Evolutionary conservation across 2,888 invertebrate genomes (phyloP).

Genomic region (Mactromeris polynyma): DNA sequence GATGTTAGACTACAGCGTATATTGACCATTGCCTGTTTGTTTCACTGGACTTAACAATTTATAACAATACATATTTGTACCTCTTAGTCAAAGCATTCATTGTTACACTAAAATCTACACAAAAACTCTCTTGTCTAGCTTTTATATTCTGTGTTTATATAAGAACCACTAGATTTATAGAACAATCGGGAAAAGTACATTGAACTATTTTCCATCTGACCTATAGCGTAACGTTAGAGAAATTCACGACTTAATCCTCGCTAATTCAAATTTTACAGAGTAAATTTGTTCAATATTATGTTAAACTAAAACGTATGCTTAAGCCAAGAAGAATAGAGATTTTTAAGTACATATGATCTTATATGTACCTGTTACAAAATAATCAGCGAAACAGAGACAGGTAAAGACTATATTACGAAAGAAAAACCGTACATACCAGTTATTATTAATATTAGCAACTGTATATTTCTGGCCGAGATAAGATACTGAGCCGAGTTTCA

Average conservation of each 20-base stretch:
- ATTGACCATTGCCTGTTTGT: not conserved
- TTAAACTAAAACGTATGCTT: not conserved
- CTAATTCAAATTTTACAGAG: not conserved
- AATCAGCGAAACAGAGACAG: too few relatives aligned
- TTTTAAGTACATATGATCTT: not conserved
- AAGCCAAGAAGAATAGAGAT: not conserved
- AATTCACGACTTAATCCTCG: not conserved
- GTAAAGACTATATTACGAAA: too few relatives aligned
- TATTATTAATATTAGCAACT: too few relatives aligned
- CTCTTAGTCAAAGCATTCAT: not conserved
- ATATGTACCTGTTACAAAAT: not conserved
- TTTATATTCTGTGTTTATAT: not conserved
- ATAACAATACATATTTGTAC: slow-evolving; percentile 3
- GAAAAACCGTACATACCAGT: too few relatives aligned
- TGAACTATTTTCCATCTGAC: not conserved
- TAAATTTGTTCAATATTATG: slow-evolving; percentile 1
- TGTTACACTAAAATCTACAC: not conserved
- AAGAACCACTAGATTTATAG: not conserved
- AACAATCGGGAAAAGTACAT: not conserved
- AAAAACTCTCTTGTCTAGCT: not conserved
- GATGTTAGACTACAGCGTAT: not conserved
- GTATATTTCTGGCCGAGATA: too few relatives aligned
- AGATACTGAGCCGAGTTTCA: too few relatives aligned
- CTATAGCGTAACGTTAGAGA: not conserved
- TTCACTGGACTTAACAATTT: not conserved